Base-by-base conservation (phyloP, 1,140 invertebrate species). In the Ips nitidus region DNA sequence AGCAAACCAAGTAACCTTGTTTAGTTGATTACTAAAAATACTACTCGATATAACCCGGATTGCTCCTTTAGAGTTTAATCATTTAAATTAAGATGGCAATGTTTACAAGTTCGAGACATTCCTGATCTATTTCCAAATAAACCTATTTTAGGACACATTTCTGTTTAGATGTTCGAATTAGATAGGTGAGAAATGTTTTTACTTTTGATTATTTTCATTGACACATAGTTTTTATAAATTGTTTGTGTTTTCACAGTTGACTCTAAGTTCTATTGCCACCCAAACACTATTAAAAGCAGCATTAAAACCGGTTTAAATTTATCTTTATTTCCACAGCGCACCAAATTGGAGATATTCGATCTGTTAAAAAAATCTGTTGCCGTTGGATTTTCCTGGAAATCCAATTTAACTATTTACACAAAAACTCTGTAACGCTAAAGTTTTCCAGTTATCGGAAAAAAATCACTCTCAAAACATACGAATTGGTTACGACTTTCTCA, bases 141-240 rank as follows among this genome's bases (percentile, higher is more conserved):
- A 70, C 53, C 69, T 70, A 70, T 70, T 70, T 70, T 70, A 65
- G 69, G 69, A 70, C 53, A 42, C 55, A 65, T 70, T 59, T 50
- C 43, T 70, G 69, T 70, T 70, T 70, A 65, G 52, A 66, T 52
- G 62, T 70, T 66, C 45, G 40, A 58, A 61, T 70, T 66, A 62
- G 69, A 55, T 70, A 70, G 69, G 69, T 70, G 69, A 70, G 63
- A 66, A 70, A 70, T 65, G 69, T 70, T 66, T 70, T 70, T 59
- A 70, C 69, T 70, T 65, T 66, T 70, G 69, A 70, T 70, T 70
- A 70, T 70, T 70, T 70, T 70, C 69, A 70, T 70, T 70, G 69
- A 70, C 69, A 70, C 69, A 70, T 65, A 70, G 69, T 70, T 70
- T 70, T 70, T 70, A 70, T 70, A 70, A 70, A 70, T 70, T 70